phyloP scores from a whole-genome alignment of 2,797 vertebrate genomes.

The Hemibagrus guttatus region DNA sequence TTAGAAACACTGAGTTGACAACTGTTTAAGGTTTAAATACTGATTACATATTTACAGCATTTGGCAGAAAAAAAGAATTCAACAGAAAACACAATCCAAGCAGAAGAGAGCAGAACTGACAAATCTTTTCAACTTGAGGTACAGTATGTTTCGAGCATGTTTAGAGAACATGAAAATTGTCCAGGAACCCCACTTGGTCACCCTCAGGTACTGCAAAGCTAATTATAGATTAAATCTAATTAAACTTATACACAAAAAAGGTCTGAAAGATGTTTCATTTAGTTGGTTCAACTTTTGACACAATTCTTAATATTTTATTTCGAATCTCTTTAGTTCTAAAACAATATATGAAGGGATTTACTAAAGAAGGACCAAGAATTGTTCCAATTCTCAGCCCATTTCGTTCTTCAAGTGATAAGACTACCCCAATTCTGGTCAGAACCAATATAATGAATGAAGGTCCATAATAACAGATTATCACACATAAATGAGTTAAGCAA shows the following conservation, averaged over 20 bases:
- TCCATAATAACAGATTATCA: constrained; percentile 7
- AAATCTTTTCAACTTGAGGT: neutral
- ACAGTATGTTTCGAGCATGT: neutral
- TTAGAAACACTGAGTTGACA: too few relatives aligned
- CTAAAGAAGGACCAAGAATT: constrained; percentile 49
- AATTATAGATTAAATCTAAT: too few relatives aligned
- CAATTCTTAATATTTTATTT: constrained; percentile 11
- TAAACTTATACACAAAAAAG: neutral
- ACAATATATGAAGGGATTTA: constrained; percentile 64
- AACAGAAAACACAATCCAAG: too few relatives aligned
- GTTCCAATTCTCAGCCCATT: neutral
- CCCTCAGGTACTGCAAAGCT: too few relatives aligned
- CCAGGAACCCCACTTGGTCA: too few relatives aligned
- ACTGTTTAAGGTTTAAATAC: too few relatives aligned
- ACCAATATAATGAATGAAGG: neutral
- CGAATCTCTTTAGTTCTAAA: constrained; percentile 55
- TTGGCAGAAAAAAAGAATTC: too few relatives aligned
- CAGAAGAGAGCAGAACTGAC: neutral
- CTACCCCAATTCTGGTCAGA: constrained; percentile 3
- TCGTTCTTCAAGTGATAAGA: constrained; percentile 32
- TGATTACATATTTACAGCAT: too few relatives aligned
- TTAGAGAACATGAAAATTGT: neutral
- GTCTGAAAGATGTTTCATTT: neutral
- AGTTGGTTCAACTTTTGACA: neutral
- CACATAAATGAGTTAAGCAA: constrained; percentile 39